Base-by-base conservation (phyloP, 1,140 invertebrate genomes). In the Eulimnadia texana region DNA sequence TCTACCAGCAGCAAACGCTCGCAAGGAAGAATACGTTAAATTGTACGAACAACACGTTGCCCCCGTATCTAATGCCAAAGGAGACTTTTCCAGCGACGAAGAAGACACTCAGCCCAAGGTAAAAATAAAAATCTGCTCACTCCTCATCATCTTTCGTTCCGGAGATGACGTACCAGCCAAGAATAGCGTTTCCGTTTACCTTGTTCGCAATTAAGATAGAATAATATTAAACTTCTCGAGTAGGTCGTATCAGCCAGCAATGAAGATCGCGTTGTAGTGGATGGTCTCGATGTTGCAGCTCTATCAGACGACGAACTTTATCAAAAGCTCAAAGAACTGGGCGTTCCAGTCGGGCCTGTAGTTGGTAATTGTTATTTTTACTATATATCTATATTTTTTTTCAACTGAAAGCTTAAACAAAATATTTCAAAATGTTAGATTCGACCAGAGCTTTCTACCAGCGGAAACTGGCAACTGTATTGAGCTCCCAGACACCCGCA, bases 271-370 rank as follows among this genome's bases (percentile, higher is more conserved):
- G 47, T 20, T 55, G 33, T 61, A 11, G 27, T 61, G 52, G 27
- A 64, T 23, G 63, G 58, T 1, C 28, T 54, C 19, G 42, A 55
- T 16, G 42, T 65, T 28, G 33, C 42, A 3, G 28, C 63, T 42
- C 27, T 65, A 25, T 33, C 53, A 22, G 64, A 65, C 55, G 63
- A 65, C 51, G 62, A 65, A 58, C 59, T 65, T 50, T 65, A 54
- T 28, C 59, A 52, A 6, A 50, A 57, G 29, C 57, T 65, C 2
- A 52, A 61, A 50, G 64, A 65, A 24, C 51, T 50, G 28, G 64
- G 64, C 9, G 54, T 61, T 9, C 25, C 63, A 16, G 58, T 61
- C 42, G 64, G 64, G 1, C 64, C 64, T n/a, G 61, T 65, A 29
- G 61, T 63, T 57, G 63, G 64, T 65, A 60, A 64, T 22, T 42